These are phyloP conservation scores for Ophion ellenae DNA, from an alignment of 2,888 invertebrate species.

Conservation along the genomic window DNA sequence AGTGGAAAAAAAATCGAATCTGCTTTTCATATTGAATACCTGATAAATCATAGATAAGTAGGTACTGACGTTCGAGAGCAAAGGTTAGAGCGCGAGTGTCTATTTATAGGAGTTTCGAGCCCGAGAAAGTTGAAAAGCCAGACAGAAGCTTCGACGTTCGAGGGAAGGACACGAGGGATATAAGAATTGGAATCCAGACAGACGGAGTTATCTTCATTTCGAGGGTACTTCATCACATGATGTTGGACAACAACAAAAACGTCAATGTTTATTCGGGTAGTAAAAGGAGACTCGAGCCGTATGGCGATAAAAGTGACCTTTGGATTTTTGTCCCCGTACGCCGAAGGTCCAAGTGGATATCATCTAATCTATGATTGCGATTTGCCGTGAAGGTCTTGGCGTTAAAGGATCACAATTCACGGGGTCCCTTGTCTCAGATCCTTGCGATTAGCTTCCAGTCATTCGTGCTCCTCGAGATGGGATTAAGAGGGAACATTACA, in stretches of 20 bases:
- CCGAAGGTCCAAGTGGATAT: constrained; percentile 21
- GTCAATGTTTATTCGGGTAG: constrained; percentile 12
- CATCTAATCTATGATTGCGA: constrained; percentile 18
- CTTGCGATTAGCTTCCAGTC: constrained; percentile 43
- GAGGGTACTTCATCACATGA: neutral
- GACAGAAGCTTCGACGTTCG: too few species aligned
- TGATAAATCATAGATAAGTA: too few species aligned
- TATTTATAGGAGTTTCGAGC: too few species aligned
- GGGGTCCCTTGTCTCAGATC: constrained; percentile 15
- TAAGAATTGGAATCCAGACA: too few species aligned
- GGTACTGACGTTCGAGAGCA: too few species aligned
- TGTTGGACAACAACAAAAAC: constrained; percentile 2
- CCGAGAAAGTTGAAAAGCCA: too few species aligned
- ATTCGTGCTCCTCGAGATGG: constrained; percentile 35
- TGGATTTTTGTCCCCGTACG: constrained; percentile 5
- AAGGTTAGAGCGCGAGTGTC: too few species aligned
- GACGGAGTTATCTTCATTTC: neutral
- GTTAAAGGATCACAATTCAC: constrained; percentile 39
- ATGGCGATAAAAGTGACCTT: constrained; percentile 27
- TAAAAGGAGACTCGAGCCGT: constrained; percentile 4
- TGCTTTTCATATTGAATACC: too few species aligned
- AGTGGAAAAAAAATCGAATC: too few species aligned
- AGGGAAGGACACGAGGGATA: too few species aligned
- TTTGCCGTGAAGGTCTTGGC: neutral
- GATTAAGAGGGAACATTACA: constrained; percentile 28